Evolutionary conservation across 2,888 invertebrate genomes (phyloP), one percentile per base, ranked within the genome.

Genomic region (Agrilus biguttatus): DNA sequence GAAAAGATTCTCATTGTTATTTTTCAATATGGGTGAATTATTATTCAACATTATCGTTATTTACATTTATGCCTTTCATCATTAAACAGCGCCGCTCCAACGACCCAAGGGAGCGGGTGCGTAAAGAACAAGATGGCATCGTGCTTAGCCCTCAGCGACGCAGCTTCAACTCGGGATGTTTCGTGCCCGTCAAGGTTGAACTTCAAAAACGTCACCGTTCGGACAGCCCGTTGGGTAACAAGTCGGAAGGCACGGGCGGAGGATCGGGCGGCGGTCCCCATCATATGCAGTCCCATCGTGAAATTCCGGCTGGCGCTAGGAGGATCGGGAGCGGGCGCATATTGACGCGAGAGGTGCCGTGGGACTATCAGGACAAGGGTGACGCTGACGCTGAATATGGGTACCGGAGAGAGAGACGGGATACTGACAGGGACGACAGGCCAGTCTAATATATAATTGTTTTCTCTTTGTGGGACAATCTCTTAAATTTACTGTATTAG

Each of bases 261-360:
- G 41, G 40, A 10, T 8, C 43, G 41, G 34, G 33, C 36, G 32
- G 12, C 8, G 38, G 38, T 38, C 35, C 44, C 7, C 36, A 17
- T 17, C 17, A 36, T 12, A 14, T 14, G 17, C 36, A 17, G n/a
- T 12, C 14, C 4, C 68, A 67, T 51, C 63, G 66, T 10, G 68
- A 69, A 45, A 56, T 56, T 21, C 50, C 54, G 2, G 46, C 53
- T n/a, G 46, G 64, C 7, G 63, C 62, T 13, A 69, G 79, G 14
- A 80, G 89, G 37, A 88, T 90, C 56, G 90, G 90, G 5, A 89
- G 89, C 54, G 90, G 91, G 0, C 79, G 91, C 8, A 79, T 91
- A 47, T 80, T 68, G 28, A 38, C 46, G 8, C 14, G 48, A 38
- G 48, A 48, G 19, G 46, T 48, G 73, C 81, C 47, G 46, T 75